Evolutionary conservation across 2,888 invertebrate species (phyloP), one percentile per base, ranked within the genome.

Genomic region (Tenthredo mesomela): DNA sequence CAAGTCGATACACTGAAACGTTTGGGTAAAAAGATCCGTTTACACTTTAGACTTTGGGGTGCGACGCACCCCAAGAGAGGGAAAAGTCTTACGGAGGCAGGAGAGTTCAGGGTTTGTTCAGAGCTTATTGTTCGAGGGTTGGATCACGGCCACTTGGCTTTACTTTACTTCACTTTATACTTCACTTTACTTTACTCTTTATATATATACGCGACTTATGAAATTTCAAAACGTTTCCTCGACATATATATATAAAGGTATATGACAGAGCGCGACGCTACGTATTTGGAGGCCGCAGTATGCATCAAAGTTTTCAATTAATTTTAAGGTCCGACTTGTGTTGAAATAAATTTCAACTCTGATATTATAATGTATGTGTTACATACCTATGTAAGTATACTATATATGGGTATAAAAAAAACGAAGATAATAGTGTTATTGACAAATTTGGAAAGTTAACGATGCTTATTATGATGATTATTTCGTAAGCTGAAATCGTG

Each of bases 221-320:
- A 54, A 54, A 54, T 54, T 54, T n/a, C n/a, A n/a, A 54, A 54
- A 54, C 10, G 25, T 61, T 61, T 61, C 25, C 61, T 61, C 3
- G 25, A 21, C 4, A 25, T n/a, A n/a, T n/a, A n/a, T n/a, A n/a
- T n/a, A n/a, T n/a, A n/a, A n/a, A n/a, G n/a, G n/a, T n/a, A n/a
- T n/a, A n/a, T 12, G 21, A 25, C 10, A 15, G 47, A 47, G 15
- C 47, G 43, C 43, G 40, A 43, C 40, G 40, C 40, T 3, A 43
- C 25, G 47, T 7, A 75, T 47, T 50, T 29, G 75, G 75, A 75
- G 75, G 75, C 75, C 25, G 47, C 75, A 47, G 29, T n/a, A 40
- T 29, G 29, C 7, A 40, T 29, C 37, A 15, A 15, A 3, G 47
- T 12, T 47, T 47, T 15, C 15, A 47, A 47, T 47, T 54, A n/a